phyloP scores from a whole-genome alignment of 2,113 vertebrate genomes.

The Eulemur rufifrons region DNA sequence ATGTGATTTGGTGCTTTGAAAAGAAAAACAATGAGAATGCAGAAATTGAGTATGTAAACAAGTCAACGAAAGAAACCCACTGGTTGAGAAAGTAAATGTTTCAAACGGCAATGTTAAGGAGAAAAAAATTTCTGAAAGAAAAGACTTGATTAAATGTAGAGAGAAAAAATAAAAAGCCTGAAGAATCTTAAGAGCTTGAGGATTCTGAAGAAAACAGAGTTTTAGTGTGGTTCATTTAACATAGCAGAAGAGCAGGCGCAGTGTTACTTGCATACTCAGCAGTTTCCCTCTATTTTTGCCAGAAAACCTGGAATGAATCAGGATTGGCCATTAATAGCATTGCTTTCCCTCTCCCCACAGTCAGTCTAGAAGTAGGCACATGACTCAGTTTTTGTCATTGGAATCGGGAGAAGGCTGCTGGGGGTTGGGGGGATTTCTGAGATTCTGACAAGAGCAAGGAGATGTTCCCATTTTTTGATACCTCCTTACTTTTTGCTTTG shows the following conservation, averaged over 20 bases:
- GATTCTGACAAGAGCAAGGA: not conserved
- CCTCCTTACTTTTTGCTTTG: not conserved
- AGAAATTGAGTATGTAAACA: not conserved
- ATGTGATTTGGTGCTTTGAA: not conserved
- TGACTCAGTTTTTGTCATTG: not conserved
- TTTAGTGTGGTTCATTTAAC: not conserved
- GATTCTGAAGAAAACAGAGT: not conserved
- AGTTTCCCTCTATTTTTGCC: not conserved
- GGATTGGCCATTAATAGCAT: not conserved
- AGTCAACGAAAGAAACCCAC: not conserved
- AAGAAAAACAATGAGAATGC: conserved; percentile 21
- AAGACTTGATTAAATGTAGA: not conserved
- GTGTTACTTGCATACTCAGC: not conserved
- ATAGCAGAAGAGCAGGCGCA: not conserved
- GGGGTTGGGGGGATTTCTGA: not conserved
- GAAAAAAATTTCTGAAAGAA: not conserved
- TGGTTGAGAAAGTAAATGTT: not conserved
- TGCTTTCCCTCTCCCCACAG: not conserved
- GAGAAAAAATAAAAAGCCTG: not conserved
- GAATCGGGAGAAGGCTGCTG: not conserved
- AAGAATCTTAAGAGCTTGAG: not conserved
- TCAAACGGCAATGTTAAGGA: not conserved
- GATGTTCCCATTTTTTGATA: not conserved
- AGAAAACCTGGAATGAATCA: not conserved
- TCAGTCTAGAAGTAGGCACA: not conserved